A percentile compares a stretch with the other conserved stretches of the same genome.
Conservation (phyloP, 2,113 vertebrate species). For the Melospiza melodia region DNA sequence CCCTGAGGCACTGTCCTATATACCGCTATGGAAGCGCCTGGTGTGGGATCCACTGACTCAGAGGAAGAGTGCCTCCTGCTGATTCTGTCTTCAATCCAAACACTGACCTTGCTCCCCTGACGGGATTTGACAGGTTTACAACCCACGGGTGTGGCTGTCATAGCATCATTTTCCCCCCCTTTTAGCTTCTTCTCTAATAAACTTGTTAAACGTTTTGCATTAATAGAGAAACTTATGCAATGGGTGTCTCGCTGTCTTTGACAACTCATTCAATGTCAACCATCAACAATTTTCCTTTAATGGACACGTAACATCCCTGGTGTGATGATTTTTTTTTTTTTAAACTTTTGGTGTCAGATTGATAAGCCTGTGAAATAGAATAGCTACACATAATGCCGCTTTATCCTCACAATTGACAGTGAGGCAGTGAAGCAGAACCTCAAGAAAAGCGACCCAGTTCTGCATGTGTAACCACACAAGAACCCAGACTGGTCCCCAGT, state of each 20-base stretch:
- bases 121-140: conserved; percentile 56
- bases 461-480: conserved; percentile 25
- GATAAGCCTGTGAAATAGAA: conserved; percentile 67
- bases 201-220: conserved; percentile 50
- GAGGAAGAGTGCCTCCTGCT: conserved; percentile 68
- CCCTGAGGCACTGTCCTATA: conserved; percentile 61
- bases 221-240: conserved; percentile 45
- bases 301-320: conserved; percentile 36
- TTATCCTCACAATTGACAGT: conserved; percentile 56
- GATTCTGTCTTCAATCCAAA: conserved; percentile 48
- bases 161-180: conserved; percentile 41
- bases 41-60: conserved; percentile 59
- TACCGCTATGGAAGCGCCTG: not conserved
- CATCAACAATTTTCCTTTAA: conserved; percentile 58
- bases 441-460: conserved; percentile 39
- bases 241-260: conserved; percentile 33
- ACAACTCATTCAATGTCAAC: conserved; percentile 57
- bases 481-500: conserved; percentile 16
- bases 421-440: conserved; percentile 59
- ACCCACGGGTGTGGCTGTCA: conserved; percentile 61
- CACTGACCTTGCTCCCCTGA: conserved; percentile 26
- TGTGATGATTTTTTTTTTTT: conserved; percentile 39
- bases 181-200: conserved; percentile 61
- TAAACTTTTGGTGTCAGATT: conserved; percentile 63
- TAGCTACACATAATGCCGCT: conserved; percentile 66